Conservation (phyloP, 2,113 vertebrate species). For the Chloropsis hardwickii region DNA sequence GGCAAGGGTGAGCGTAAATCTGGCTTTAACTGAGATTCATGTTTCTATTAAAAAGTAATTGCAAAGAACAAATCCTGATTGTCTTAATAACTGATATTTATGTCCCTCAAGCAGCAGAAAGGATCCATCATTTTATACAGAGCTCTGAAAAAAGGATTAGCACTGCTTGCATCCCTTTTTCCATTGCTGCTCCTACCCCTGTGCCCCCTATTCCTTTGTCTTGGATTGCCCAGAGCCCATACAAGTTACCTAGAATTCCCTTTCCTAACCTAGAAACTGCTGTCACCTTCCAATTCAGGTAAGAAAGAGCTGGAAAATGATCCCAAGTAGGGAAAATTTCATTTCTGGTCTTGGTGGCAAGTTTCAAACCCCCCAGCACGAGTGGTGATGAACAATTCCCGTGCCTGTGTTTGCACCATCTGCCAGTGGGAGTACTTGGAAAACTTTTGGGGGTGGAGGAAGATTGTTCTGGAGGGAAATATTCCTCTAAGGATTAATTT, state of each 20-base stretch:
- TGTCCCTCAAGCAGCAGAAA: not conserved
- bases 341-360: not conserved
- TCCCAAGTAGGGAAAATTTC: not conserved
- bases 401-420: not conserved
- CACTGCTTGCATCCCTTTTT: not conserved
- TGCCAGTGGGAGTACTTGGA: not conserved
- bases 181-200: fast-evolving
- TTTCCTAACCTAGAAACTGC: not conserved
- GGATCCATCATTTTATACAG: not conserved
- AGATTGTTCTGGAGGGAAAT: not conserved
- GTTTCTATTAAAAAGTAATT: constrained; percentile 33
- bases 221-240: not conserved
- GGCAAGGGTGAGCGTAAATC: not conserved
- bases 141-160: not conserved
- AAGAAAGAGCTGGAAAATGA: not conserved
- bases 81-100: constrained; percentile 25
- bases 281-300: not conserved
- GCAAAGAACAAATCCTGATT: not conserved
- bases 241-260: not conserved
- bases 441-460: not conserved
- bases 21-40: constrained; percentile 11
- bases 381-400: not conserved
- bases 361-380: fast-evolving
- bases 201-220: no score
- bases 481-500: not conserved